Evolutionary conservation across 2,888 invertebrate genomes (phyloP).

Genomic region (Oscheius sp.): DNA sequence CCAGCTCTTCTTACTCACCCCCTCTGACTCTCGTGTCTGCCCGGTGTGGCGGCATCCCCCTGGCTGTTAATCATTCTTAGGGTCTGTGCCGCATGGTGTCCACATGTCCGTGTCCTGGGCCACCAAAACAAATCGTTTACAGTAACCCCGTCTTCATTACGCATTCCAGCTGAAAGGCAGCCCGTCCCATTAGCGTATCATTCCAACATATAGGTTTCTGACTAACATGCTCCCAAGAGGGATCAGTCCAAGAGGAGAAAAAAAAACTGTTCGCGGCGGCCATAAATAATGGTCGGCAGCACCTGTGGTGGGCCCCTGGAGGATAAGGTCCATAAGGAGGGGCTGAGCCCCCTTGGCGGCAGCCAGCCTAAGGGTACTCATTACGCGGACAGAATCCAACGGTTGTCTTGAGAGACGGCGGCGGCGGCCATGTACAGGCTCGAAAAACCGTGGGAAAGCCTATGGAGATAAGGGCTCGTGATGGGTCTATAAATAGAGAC

Average conservation of each 20-base stretch:
- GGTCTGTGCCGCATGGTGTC: constrained; percentile 21
- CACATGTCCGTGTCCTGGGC: constrained; percentile 3
- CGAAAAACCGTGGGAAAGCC: constrained; percentile 25
- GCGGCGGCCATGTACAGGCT: not conserved
- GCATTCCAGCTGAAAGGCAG: constrained; percentile 18
- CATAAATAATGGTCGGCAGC: constrained; percentile 30
- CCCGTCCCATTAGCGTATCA: constrained; percentile 1
- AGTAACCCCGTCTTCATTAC: constrained; percentile 14
- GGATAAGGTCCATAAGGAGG: constrained; percentile 24
- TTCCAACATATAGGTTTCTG: not conserved
- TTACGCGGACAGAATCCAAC: constrained; percentile 21
- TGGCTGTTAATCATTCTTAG: constrained; percentile 10
- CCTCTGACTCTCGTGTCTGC: not conserved
- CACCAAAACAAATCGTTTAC: constrained; percentile 30
- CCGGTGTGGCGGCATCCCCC: not conserved
- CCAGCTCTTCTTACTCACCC: constrained; percentile 13
- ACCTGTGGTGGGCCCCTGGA: constrained; percentile 20
- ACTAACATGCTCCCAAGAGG: not conserved
- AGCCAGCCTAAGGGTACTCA: constrained; percentile 19
- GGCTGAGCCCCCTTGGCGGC: constrained; percentile 18
- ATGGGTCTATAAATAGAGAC: constrained; percentile 19
- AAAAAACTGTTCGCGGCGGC: constrained; percentile 26
- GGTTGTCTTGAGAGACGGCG: not conserved
- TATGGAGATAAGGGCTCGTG: constrained; percentile 11
- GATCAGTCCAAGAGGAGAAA: not conserved